These are phyloP conservation scores for Saturnia japonica DNA, from an alignment of 2,888 invertebrate genomes.

Conservation along the genomic window DNA sequence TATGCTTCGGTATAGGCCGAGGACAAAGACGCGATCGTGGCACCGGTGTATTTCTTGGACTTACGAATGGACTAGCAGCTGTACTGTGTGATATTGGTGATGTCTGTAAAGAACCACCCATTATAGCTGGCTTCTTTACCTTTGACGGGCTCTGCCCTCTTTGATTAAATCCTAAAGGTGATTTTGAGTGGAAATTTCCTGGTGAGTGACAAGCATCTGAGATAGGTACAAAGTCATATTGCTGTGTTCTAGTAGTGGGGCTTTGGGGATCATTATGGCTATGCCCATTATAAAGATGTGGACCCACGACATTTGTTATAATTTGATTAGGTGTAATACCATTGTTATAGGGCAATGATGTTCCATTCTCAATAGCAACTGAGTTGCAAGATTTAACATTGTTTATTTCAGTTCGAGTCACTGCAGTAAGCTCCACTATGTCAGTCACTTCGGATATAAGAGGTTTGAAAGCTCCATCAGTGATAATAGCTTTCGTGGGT, in stretches of 20 bases:
- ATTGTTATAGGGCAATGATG: slow-evolving; percentile 46
- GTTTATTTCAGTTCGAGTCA: slow-evolving; percentile 43
- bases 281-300: slow-evolving; percentile 66
- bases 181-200: slow-evolving; percentile 70
- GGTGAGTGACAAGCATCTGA: slow-evolving; percentile 89
- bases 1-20: slow-evolving; percentile 73
- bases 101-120: slow-evolving; percentile 70
- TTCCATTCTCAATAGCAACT: slow-evolving; percentile 56
- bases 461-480: slow-evolving; percentile 67
- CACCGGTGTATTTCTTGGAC: slow-evolving; percentile 89
- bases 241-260: slow-evolving; percentile 89
- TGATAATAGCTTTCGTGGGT: slow-evolving; percentile 45
- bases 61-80: slow-evolving; percentile 90
- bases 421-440: slow-evolving; percentile 46
- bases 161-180: slow-evolving; percentile 65
- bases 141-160: slow-evolving; percentile 68
- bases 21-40: slow-evolving; percentile 84
- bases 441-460: slow-evolving; percentile 45
- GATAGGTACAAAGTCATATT: slow-evolving; percentile 93
- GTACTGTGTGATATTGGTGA: slow-evolving; percentile 84
- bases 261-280: slow-evolving; percentile 84
- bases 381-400: slow-evolving; percentile 50
- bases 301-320: slow-evolving; percentile 43
- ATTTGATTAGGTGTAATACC: slow-evolving; percentile 47
- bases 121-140: slow-evolving; percentile 57